Evolutionary conservation across 2,113 vertebrate species (phyloP).

Genomic region (Paramormyrops kingsleyae): DNA sequence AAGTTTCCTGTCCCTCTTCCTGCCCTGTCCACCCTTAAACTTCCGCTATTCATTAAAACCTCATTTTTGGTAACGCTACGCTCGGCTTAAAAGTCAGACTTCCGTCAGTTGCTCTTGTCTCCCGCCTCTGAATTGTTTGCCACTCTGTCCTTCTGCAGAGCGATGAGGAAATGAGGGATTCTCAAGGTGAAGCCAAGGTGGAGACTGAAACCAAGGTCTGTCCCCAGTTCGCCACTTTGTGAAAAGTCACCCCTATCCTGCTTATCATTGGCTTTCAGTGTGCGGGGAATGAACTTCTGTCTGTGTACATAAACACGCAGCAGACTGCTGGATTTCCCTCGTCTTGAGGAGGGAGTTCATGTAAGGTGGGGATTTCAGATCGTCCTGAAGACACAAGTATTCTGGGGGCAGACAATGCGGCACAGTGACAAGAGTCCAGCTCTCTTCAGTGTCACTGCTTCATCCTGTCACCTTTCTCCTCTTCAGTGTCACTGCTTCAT

Average conservation of each 20-base stretch:
- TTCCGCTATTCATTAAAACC: not conserved
- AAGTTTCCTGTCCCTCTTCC: not conserved
- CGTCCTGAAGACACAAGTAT: not conserved
- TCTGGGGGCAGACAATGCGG: not conserved
- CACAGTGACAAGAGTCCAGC: not conserved
- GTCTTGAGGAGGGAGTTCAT: not conserved
- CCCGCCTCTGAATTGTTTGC: not conserved
- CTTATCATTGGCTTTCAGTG: not conserved
- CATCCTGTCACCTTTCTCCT: not conserved
- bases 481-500: no score
- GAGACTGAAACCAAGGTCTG: conserved; percentile 33
- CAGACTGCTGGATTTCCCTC: not conserved
- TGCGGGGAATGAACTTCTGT: not conserved
- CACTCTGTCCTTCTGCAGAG: conserved; percentile 5
- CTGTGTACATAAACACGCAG: not conserved
- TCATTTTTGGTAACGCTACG: not conserved
- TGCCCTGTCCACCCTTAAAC: not conserved
- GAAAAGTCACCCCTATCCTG: not conserved
- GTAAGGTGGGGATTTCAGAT: not conserved
- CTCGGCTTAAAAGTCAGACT: not conserved
- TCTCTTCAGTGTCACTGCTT: not conserved
- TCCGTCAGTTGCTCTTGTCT: not conserved
- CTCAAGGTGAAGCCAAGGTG: conserved; percentile 31
- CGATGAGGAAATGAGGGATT: conserved; percentile 16
- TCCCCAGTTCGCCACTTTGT: not conserved